Base-by-base conservation (phyloP, 2,797 vertebrate genomes). In the Tympanoctomys barrerae region DNA sequence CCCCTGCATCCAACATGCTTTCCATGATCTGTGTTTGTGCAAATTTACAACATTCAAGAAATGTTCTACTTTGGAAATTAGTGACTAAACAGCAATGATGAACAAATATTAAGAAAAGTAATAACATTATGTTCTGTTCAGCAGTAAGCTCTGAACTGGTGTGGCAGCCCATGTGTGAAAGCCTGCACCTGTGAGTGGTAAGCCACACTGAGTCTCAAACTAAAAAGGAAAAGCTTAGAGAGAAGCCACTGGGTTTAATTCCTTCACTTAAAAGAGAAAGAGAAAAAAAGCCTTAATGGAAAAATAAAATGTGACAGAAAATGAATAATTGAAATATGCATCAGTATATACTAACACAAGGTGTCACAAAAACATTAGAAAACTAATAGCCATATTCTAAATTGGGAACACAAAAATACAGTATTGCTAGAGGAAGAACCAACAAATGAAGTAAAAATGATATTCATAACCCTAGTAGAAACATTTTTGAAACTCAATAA, bases 391-490 rank as follows among this genome's bases (percentile, higher is more conserved):
- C 54, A 57, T 57, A 57, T 4, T 0, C 54, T 18, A 28, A 33
- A 2, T 42, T n/a, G 14, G 54, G 14, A 10, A 28, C 49, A 59
- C 24, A 75, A 80, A 73, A 18, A 19, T 54, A 28, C 5, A 24
- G 39, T 28, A 52, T 39, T 79, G 7, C 14, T 42, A 26, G 9
- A 39, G 33, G 42, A 66, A 52, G 9, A 80, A 5, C 54, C 14
- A 57, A 5, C 22, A 28, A 75, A 73, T 86, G 52, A 18, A 18
- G 16, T 39, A 5, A 33, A 22, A 46, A 39, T n/a, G 10, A 11
- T n/a, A 2, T 11, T 7, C 5, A 0, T 28, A 0, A 24, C 2
- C 22, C 1, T 28, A 1, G 22, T 2, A 19, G 16, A 59, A 70
- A 42, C 0, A 49, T 42, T 62, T 21, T 61, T 18, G 12, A 39